Conservation (phyloP, 2,888 invertebrate genomes). For the Agrotis exclamationis region DNA sequence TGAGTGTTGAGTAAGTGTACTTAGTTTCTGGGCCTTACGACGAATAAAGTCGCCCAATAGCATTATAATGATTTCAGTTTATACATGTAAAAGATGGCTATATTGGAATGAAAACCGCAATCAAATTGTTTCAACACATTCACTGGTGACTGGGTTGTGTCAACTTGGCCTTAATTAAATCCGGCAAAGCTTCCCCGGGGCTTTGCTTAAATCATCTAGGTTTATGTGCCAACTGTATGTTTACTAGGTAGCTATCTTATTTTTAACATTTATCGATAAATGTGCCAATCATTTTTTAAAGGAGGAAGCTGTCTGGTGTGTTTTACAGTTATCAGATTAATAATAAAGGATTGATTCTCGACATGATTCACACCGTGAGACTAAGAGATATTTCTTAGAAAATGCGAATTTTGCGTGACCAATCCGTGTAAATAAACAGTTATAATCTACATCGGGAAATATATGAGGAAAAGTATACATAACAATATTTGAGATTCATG, state of each 20-base stretch:
- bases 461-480: conserved; percentile 25
- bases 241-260: conserved; percentile 13
- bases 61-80: conserved; percentile 8
- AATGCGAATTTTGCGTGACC: conserved; percentile 46
- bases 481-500: conserved; percentile 25
- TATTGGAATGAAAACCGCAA: conserved; percentile 49
- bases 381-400: conserved; percentile 61
- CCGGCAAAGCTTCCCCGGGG: conserved; percentile 21
- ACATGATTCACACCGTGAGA: conserved; percentile 49
- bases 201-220: conserved; percentile 7
- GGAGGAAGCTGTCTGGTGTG: conserved; percentile 51
- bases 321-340: conserved; percentile 68
- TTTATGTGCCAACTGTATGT: conserved; percentile 11
- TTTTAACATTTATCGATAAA: conserved; percentile 29
- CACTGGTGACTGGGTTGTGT: conserved; percentile 50
- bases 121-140: conserved; percentile 52
- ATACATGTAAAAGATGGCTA: neutral
- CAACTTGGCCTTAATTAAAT: conserved; percentile 54
- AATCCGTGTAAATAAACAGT: conserved; percentile 33
- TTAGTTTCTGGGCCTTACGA: neutral
- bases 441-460: conserved; percentile 27
- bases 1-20: neutral
- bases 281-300: conserved; percentile 38
- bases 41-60: conserved; percentile 6
- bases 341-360: conserved; percentile 65